Conservation (phyloP, 2,113 vertebrate genomes). For the Turdus rufiventris region DNA sequence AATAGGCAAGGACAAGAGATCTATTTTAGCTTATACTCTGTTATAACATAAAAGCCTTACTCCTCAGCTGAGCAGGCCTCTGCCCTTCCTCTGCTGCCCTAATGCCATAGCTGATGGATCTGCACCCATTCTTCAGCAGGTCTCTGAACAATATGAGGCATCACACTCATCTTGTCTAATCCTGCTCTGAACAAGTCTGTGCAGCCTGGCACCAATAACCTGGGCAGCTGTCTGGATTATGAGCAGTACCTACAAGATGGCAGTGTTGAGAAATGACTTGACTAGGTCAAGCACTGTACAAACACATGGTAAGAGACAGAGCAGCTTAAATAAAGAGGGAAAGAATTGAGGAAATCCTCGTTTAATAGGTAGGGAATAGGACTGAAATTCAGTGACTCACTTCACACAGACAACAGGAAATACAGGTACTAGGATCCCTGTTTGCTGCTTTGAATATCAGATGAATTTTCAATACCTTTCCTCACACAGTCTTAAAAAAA, state of each 20-base stretch:
- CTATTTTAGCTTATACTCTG: neutral
- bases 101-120: neutral
- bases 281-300: neutral
- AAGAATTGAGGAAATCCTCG: neutral
- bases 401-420: neutral
- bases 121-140: neutral
- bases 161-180: fast-evolving
- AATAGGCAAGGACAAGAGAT: fast-evolving
- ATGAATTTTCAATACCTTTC: neutral
- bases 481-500: neutral
- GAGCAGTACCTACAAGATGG: neutral
- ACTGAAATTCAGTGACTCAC: neutral
- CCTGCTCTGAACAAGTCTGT: neutral
- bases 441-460: neutral
- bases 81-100: neutral
- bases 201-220: neutral
- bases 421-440: neutral
- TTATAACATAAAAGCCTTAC: neutral
- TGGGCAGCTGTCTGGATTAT: neutral
- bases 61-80: neutral
- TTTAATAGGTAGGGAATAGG: neutral
- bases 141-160: neutral
- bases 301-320: neutral
- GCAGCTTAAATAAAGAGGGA: neutral
- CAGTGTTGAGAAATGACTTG: neutral